Conservation (phyloP, 2,888 invertebrate genomes). For the Eubasilissa splendida region DNA sequence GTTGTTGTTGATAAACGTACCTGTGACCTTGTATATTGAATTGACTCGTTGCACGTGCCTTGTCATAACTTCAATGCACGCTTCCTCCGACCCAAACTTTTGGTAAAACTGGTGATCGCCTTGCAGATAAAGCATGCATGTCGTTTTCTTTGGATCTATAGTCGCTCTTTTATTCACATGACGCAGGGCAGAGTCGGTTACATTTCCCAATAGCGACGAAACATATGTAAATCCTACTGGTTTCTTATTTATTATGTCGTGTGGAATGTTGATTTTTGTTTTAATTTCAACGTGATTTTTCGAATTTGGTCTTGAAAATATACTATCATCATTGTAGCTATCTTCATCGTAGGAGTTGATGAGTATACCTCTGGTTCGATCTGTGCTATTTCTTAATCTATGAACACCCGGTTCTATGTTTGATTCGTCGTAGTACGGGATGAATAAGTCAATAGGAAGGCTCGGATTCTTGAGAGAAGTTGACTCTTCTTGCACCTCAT, state of each 20-base stretch:
- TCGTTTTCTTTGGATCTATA: constrained; percentile 89
- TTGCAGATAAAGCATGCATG: constrained; percentile 95
- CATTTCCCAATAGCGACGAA: constrained; percentile 64
- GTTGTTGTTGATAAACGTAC: constrained; percentile 64
- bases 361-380: constrained; percentile 68
- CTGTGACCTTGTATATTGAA: constrained; percentile 88
- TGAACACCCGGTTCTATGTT: constrained; percentile 64
- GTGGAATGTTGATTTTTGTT: constrained; percentile 77
- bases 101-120: constrained; percentile 97
- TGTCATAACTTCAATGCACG: constrained; percentile 96
- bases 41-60: constrained; percentile 95
- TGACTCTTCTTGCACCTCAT: constrained; percentile 70
- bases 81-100: constrained; percentile 93
- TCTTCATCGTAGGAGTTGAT: constrained; percentile 61
- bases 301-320: constrained; percentile 73
- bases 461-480: constrained; percentile 75
- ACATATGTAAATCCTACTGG: constrained; percentile 70
- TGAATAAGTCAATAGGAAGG: constrained; percentile 77
- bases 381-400: constrained; percentile 72
- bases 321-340: constrained; percentile 64
- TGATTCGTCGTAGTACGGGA: constrained; percentile 77
- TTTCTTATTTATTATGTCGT: constrained; percentile 76
- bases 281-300: constrained; percentile 80
- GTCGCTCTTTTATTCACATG: constrained; percentile 80
- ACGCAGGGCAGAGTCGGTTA: constrained; percentile 71